phyloP scores from a whole-genome alignment of 2,888 invertebrate species.

The Heteromyza rotundicornis region DNA sequence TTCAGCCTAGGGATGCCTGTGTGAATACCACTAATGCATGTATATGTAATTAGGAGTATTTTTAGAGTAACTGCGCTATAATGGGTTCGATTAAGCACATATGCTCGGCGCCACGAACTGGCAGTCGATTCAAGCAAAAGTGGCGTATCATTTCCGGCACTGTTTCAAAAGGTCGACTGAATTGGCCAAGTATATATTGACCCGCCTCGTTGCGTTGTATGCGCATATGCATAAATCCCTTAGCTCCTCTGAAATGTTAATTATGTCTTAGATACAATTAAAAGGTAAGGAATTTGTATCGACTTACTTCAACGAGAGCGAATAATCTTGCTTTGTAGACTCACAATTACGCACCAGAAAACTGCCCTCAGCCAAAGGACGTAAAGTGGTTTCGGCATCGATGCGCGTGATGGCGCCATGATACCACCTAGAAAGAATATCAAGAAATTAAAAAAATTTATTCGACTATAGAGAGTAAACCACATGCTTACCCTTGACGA shows the following conservation, averaged over 20 bases:
- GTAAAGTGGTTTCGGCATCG: constrained; percentile 88
- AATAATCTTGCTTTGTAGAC: constrained; percentile 91
- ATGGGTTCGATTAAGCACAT: constrained; percentile 94
- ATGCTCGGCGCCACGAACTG: constrained; percentile 94
- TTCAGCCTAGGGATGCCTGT: neutral
- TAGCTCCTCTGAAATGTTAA: constrained; percentile 77
- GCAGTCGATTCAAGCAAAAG: constrained; percentile 90
- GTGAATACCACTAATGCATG: too few relatives aligned
- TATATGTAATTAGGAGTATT: constrained; percentile 17
- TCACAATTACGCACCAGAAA: constrained; percentile 94
- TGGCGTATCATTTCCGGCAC: constrained; percentile 96
- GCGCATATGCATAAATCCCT: constrained; percentile 97
- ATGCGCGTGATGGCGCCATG: constrained; percentile 91
- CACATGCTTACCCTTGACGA: constrained; percentile 77
- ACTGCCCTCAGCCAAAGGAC: constrained; percentile 86
- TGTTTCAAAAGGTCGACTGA: constrained; percentile 88
- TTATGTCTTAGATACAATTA: constrained; percentile 28
- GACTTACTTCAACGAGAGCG: constrained; percentile 90
- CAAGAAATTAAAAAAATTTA: too few relatives aligned
- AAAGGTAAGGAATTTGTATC: neutral
- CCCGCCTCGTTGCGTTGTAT: constrained; percentile 82
- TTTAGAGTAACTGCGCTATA: constrained; percentile 79
- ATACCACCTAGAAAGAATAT: constrained; percentile 96
- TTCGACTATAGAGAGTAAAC: neutral
- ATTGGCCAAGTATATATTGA: constrained; percentile 88